These are phyloP conservation scores for Mesitornis unicolor DNA, from an alignment of 2,113 vertebrate species.

Conservation along the genomic window DNA sequence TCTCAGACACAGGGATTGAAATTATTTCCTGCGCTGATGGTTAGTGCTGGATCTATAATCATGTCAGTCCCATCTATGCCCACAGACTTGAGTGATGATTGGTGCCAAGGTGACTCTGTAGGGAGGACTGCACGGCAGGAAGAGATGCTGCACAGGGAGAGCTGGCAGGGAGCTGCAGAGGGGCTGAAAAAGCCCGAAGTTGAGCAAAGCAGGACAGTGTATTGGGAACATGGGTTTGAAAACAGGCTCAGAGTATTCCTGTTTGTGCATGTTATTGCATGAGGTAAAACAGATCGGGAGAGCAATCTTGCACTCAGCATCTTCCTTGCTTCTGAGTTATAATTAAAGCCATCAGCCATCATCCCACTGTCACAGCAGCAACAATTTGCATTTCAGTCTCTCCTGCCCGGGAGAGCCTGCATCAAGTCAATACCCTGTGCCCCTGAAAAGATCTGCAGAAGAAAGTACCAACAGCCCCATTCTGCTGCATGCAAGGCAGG, in stretches of 20 bases:
- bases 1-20: neutral
- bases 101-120: neutral
- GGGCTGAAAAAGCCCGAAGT: neutral
- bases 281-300: neutral
- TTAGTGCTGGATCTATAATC: neutral
- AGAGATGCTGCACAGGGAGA: neutral
- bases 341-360: neutral
- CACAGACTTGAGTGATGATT: neutral
- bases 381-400: neutral
- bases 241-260: neutral
- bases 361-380: neutral
- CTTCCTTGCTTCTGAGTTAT: neutral
- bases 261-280: neutral
- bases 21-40: slow-evolving; percentile 2
- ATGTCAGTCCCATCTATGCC: neutral
- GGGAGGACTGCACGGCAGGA: neutral
- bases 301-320: neutral
- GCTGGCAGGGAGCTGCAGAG: neutral
- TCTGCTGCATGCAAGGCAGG: neutral
- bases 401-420: neutral
- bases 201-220: neutral
- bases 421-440: neutral
- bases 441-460: neutral
- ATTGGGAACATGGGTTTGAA: neutral
- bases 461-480: neutral